Evolutionary conservation across 92 coral and sea anemone species (phyloP), one percentile per base, ranked within the genome.

Genomic region (Paramuricea clavata): DNA sequence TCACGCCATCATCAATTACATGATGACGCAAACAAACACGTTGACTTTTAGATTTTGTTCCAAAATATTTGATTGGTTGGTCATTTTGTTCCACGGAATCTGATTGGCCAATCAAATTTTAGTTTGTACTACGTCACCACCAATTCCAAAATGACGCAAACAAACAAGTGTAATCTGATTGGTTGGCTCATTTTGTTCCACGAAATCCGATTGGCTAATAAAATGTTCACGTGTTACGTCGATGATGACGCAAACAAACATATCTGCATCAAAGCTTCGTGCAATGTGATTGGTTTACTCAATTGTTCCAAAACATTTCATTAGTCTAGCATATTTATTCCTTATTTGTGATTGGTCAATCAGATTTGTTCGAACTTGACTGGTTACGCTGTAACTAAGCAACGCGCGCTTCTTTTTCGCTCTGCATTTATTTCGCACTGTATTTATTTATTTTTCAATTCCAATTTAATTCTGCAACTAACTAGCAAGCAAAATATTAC

Each of bases 11-110:
- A n/a, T n/a, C n/a, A n/a, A n/a, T n/a, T n/a, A n/a, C n/a, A n/a
- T n/a, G n/a, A n/a, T n/a, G n/a, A n/a, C n/a, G n/a, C n/a, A n/a
- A n/a, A n/a, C n/a, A n/a, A n/a, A n/a, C n/a, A n/a, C n/a, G n/a
- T n/a, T n/a, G n/a, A n/a, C n/a, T n/a, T n/a, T n/a, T n/a, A n/a
- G n/a, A n/a, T n/a, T n/a, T n/a, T n/a, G n/a, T n/a, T n/a, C n/a
- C n/a, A n/a, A n/a, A n/a, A n/a, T n/a, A n/a, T n/a, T n/a, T n/a
- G n/a, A n/a, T n/a, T n/a, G n/a, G n/a, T n/a, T n/a, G n/a, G n/a
- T n/a, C n/a, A n/a, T n/a, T n/a, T 70, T 21, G 22, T 30, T 70
- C 76, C 49, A 73, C 49, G 79, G 30, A 73, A 73, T 73, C 32
- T 73, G 79, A 73, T 73, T 39, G 79, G 79, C 23, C 32, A 42